phyloP scores from a whole-genome alignment of 2,797 vertebrate species.

The Mus spretus region DNA sequence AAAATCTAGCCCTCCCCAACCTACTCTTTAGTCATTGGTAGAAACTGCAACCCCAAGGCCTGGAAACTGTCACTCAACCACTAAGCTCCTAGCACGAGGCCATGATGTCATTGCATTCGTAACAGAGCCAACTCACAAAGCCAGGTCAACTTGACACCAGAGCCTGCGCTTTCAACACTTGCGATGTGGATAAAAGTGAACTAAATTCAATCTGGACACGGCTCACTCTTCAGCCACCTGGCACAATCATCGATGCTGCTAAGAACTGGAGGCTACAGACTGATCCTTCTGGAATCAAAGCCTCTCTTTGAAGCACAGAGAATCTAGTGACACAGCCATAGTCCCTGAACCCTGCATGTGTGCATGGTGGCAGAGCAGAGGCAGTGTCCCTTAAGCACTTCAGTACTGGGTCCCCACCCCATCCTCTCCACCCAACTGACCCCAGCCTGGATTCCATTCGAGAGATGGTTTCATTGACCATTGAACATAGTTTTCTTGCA shows the following conservation, averaged over 20 bases:
- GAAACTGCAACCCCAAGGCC: background rate
- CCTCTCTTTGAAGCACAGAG: background rate
- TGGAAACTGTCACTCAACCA: background rate
- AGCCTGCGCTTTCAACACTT: background rate
- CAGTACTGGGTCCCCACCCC: too few species aligned
- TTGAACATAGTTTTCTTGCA: conserved; percentile 11
- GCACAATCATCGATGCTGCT: background rate
- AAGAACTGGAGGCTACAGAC: background rate
- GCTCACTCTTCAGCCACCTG: background rate
- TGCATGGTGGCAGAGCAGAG: background rate
- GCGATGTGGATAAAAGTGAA: conserved; percentile 27
- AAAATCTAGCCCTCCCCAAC: background rate
- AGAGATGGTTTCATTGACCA: background rate
- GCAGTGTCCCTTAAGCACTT: background rate
- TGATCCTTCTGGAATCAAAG: background rate
- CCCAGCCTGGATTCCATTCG: background rate
- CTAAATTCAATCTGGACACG: conserved; percentile 11
- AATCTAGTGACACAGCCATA: background rate
- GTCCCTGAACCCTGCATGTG: rapidly evolving
- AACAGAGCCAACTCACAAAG: conserved; percentile 55
- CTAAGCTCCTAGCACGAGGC: conserved; percentile 3
- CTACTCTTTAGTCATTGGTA: background rate
- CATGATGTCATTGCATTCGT: background rate
- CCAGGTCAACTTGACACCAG: background rate
- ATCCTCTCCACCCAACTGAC: background rate